Conservation (phyloP, 2,888 invertebrate genomes). For the Stomorhina lunata region DNA sequence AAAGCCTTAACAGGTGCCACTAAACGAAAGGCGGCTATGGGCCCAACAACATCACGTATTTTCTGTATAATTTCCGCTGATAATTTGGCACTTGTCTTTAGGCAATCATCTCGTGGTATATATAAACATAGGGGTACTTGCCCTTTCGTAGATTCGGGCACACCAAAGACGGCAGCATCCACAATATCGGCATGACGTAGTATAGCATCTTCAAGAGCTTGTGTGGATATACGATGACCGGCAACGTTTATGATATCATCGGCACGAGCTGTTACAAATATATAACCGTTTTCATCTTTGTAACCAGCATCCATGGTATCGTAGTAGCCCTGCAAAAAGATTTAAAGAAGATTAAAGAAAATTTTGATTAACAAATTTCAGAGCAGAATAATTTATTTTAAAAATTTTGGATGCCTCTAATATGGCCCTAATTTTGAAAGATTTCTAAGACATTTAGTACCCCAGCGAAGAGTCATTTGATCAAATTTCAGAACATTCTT, state of each 20-base stretch:
- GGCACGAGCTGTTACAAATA: constrained; percentile 93
- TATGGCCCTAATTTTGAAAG: too few species aligned
- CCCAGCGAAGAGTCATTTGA: too few species aligned
- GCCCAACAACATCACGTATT: constrained; percentile 81
- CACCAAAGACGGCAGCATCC: constrained; percentile 94
- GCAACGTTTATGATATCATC: constrained; percentile 97
- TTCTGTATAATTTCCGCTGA: constrained; percentile 78
- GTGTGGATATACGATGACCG: constrained; percentile 93
- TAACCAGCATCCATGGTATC: constrained; percentile 98
- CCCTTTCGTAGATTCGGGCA: constrained; percentile 93
- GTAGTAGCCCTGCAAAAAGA: constrained; percentile 80
- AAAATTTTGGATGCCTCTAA: too few species aligned
- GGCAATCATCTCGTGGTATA: constrained; percentile 83
- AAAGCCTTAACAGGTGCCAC: constrained; percentile 89
- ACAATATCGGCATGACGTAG: constrained; percentile 91
- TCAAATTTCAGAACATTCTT: too few species aligned
- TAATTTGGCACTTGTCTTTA: constrained; percentile 74
- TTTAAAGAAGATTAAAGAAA: constrained; percentile 1
- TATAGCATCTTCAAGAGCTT: constrained; percentile 94
- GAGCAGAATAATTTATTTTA: too few species aligned
- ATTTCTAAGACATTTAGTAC: too few species aligned
- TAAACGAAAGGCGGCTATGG: constrained; percentile 92
- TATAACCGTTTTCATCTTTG: constrained; percentile 89
- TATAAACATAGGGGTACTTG: constrained; percentile 94
- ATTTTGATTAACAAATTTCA: too few species aligned